A percentile compares a stretch with the other conserved stretches of the same genome.
phyloP scores from a whole-genome alignment of 1,140 invertebrate genomes.

The Lordiphosa mommai region DNA sequence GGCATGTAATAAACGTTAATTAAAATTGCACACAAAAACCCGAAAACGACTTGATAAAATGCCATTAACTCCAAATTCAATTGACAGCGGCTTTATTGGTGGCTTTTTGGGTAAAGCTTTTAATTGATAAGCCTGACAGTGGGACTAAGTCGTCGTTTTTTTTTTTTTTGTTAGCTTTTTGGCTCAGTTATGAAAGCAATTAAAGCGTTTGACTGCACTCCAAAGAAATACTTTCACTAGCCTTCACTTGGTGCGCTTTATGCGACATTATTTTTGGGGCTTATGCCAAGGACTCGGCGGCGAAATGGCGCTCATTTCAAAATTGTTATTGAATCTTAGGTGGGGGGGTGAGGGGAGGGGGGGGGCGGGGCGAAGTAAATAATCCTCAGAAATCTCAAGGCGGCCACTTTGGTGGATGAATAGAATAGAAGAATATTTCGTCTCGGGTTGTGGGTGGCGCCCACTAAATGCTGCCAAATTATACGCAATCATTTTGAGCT shows the following conservation, averaged over 20 bases:
- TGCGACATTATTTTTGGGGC: slow-evolving; percentile 60
- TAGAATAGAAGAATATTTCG: neutral
- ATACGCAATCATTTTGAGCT: slow-evolving; percentile 66
- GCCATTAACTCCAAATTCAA: slow-evolving; percentile 39
- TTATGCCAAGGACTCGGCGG: slow-evolving; percentile 34
- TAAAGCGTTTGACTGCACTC: slow-evolving; percentile 1
- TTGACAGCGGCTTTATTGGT: slow-evolving; percentile 30
- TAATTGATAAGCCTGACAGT: slow-evolving; percentile 40
- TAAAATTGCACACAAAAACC: slow-evolving; percentile 54
- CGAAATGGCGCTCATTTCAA: slow-evolving; percentile 69
- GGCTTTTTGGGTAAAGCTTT: slow-evolving; percentile 41
- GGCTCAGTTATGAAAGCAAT: slow-evolving; percentile 6
- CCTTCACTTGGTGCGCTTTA: slow-evolving; percentile 15
- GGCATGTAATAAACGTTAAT: slow-evolving; percentile 52
- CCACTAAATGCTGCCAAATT: slow-evolving; percentile 64
- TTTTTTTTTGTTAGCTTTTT: neutral
- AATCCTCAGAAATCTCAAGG: slow-evolving; percentile 59
- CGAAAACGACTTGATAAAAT: slow-evolving; percentile 55
- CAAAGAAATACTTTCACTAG: slow-evolving; percentile 4
- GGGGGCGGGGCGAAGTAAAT: slow-evolving; percentile 58
- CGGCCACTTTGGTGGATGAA: slow-evolving; percentile 2
- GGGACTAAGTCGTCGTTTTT: too few species aligned
- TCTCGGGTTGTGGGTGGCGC: neutral
- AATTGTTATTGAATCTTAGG: slow-evolving; percentile 75
- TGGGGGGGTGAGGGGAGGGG: too few species aligned